phyloP scores from a whole-genome alignment of 2,113 vertebrate species.

The Nycticebus coucang region DNA sequence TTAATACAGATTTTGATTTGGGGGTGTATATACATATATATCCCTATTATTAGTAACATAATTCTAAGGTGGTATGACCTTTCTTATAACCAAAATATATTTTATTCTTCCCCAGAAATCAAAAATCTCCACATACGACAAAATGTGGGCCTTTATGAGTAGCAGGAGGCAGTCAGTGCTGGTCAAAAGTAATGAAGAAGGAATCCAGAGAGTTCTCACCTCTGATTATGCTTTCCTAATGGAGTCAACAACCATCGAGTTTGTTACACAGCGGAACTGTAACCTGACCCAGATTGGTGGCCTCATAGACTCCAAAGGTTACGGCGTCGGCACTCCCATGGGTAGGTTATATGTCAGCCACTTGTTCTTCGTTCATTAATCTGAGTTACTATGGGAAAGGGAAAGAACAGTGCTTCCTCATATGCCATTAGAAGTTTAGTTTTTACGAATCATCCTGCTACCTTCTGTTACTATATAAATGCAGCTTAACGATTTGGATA shows the following conservation, averaged over 20 bases:
- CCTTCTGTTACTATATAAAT: background rate
- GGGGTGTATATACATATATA: background rate
- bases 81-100: background rate
- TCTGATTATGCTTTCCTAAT: conserved; percentile 99
- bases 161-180: conserved; percentile 97
- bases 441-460: background rate
- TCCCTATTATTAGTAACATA: background rate
- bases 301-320: conserved; percentile 98
- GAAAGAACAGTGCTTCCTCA: background rate
- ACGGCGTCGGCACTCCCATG: conserved; percentile 98
- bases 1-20: background rate
- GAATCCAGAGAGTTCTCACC: conserved; percentile 96
- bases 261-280: conserved; percentile 97
- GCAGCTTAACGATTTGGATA: background rate
- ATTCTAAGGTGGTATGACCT: background rate
- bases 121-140: conserved; percentile 99
- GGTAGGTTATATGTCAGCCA: conserved; percentile 87
- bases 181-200: conserved; percentile 97
- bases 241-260: conserved; percentile 99
- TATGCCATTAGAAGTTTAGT: background rate
- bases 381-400: conserved; percentile 27
- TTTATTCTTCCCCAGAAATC: conserved; percentile 92
- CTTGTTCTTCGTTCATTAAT: conserved; percentile 74
- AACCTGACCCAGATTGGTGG: conserved; percentile 99
- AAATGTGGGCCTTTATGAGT: conserved; percentile 99